Base-by-base conservation (phyloP, 1,140 invertebrate species). In the Heliconius melpomene region DNA sequence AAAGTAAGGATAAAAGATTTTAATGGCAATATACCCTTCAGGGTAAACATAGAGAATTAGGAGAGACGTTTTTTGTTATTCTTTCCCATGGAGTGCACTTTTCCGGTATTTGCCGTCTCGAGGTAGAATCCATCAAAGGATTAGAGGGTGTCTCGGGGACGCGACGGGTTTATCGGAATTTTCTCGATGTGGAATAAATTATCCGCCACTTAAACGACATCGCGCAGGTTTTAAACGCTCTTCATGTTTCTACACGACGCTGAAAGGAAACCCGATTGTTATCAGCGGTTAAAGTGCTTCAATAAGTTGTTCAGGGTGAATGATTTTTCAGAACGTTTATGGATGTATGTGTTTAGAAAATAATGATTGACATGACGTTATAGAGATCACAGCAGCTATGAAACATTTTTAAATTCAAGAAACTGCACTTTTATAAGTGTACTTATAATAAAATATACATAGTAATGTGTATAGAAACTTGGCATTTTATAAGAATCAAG, bases 101-200 rank as follows among this genome's bases (percentile, higher is more conserved):
- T 90, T 87, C 85, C 88, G 85, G 88, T 88, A 89, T 93, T 89
- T 88, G 87, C 85, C 83, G 80, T 91, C 90, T 89, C 82, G 83
- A 84, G 82, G 86, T 84, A 82, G 88, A 90, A 94, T 94, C 92
- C 92, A 94, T 94, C 92, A 93, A 93, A 93, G 91, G 92, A 93
- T 94, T 92, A 94, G 86, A 90, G 89, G 86, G 83, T 85, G 91
- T 93, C 90, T 89, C 87, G 84, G 86, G 79, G 83, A 85, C 84
- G 84, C 79, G 87, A 91, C 90, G 87, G 89, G 86, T 89, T 90
- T 86, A 89, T 91, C 91, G 87, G 85, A 88, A 87, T 91, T 91
- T 90, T 87, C 89, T 83, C 86, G 88, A 88, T 92, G 89, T 87
- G 87, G 89, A 92, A 94, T 94, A 93, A 91, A 92, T 94, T 93